phyloP scores from a whole-genome alignment of 2,113 vertebrate species.

The Ellobius talpinus region DNA sequence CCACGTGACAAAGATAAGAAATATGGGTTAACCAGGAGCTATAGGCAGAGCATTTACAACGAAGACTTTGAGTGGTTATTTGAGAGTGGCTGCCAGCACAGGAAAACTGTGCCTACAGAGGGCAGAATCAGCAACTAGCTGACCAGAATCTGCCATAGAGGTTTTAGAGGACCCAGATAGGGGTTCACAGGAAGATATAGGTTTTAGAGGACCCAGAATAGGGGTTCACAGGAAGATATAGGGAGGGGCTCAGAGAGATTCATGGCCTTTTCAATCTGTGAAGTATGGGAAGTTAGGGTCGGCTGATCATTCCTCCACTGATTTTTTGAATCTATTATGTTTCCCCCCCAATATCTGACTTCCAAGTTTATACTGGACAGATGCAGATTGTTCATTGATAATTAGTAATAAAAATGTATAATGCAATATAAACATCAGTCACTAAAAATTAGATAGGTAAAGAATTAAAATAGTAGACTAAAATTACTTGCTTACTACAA shows the following conservation, averaged over 20 bases:
- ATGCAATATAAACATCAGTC: background rate
- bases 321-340: background rate
- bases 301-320: background rate
- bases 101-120: too few species aligned
- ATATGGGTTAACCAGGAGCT: too few species aligned
- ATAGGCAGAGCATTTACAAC: too few species aligned
- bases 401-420: background rate
- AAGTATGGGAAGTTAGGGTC: background rate
- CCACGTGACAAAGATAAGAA: too few species aligned
- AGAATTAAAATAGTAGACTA: background rate
- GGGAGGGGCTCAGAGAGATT: background rate
- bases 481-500: slow-evolving; percentile 39
- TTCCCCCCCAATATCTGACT: background rate
- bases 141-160: background rate
- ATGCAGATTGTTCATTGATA: background rate
- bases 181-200: background rate
- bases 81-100: too few species aligned
- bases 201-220: background rate
- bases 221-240: background rate
- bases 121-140: background rate
- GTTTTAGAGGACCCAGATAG: background rate
- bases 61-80: too few species aligned
- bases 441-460: background rate
- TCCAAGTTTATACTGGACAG: background rate
- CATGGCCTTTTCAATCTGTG: background rate